phyloP scores from a whole-genome alignment of 1,140 invertebrate genomes.

The Hylyphantes graminicola region DNA sequence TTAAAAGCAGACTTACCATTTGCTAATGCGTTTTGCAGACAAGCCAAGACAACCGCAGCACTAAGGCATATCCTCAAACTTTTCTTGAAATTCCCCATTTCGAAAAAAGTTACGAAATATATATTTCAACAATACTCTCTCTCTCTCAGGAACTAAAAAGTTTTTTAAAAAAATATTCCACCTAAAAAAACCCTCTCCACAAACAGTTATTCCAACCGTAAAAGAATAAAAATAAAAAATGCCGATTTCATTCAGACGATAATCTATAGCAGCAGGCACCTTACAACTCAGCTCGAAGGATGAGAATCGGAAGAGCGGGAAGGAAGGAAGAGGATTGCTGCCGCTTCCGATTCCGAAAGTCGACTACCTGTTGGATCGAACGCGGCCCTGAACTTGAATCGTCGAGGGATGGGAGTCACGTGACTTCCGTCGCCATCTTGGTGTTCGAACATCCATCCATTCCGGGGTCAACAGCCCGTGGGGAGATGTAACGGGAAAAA shows the following conservation, averaged over 20 bases:
- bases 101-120: background rate
- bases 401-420: conserved; percentile 11
- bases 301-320: no score
- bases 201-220: background rate
- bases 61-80: conserved; percentile 20
- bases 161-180: background rate
- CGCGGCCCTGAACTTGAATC: conserved; percentile 47
- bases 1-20: conserved; percentile 5
- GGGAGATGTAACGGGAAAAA: conserved; percentile 30
- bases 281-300: background rate
- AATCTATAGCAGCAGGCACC: background rate
- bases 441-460: conserved; percentile 29
- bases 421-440: conserved; percentile 38
- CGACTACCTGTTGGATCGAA: conserved; percentile 28
- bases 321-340: background rate
- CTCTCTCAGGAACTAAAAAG: no score
- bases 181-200: no score
- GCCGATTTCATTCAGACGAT: background rate
- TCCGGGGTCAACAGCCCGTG: conserved; percentile 46
- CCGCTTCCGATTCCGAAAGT: background rate
- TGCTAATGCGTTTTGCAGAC: conserved; percentile 17
- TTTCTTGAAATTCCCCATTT: conserved; percentile 23
- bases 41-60: background rate
- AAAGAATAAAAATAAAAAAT: background rate
- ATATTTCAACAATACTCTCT: no score